These are phyloP conservation scores for Tipula confusa DNA, from an alignment of 2,888 invertebrate genomes.

Conservation along the genomic window DNA sequence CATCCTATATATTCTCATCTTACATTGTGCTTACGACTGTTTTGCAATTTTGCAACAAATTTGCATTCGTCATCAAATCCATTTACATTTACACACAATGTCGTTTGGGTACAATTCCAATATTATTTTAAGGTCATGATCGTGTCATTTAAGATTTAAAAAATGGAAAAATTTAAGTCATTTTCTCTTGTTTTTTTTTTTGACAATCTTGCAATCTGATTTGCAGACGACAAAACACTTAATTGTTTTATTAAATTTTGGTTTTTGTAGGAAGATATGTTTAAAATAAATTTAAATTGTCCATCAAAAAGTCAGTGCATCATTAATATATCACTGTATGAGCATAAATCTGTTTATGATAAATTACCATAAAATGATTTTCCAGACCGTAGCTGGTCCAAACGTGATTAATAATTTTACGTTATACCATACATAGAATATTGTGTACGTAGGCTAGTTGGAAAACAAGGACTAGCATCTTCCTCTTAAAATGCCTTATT, in stretches of 20 bases:
- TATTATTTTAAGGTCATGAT: conserved; percentile 20
- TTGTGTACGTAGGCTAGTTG: no score
- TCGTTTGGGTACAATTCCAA: neutral
- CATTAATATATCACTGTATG: neutral
- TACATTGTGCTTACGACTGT: neutral
- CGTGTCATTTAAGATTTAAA: neutral
- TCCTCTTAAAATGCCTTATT: no score
- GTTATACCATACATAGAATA: no score
- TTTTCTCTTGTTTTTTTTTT: neutral
- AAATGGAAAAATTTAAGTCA: neutral
- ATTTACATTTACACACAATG: neutral
- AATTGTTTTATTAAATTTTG: neutral
- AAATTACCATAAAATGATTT: no score
- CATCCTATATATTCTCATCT: neutral
- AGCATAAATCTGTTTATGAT: no score
- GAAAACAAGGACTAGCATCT: no score
- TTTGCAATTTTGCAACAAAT: neutral
- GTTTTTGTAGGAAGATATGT: neutral
- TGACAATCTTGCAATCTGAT: conserved; percentile 27
- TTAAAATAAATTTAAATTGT: neutral
- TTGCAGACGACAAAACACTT: conserved; percentile 27
- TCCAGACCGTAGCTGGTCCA: no score
- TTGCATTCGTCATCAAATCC: neutral
- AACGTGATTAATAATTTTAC: no score
- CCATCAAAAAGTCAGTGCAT: neutral